Evolutionary conservation across 2,888 invertebrate species (phyloP).

Genomic region (Erynnis tages): DNA sequence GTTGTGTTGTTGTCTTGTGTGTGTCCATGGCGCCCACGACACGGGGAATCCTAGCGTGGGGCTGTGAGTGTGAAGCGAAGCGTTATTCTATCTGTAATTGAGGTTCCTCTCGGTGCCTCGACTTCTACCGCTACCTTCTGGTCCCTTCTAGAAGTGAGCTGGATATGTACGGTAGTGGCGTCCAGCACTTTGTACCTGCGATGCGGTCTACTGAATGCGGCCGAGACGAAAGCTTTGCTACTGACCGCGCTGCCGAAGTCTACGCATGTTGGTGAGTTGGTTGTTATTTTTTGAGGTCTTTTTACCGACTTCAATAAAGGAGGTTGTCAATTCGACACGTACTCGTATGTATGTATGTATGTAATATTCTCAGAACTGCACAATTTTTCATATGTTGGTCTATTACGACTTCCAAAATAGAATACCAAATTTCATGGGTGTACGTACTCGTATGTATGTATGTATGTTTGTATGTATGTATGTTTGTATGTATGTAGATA

Average conservation of each 20-base stretch:
- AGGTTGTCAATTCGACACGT: no score
- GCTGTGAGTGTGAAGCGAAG: no score
- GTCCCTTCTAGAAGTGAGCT: slow-evolving; percentile 38
- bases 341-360: no score
- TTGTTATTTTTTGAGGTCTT: neutral
- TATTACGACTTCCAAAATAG: no score
- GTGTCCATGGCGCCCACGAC: no score
- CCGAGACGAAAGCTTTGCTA: slow-evolving; percentile 45
- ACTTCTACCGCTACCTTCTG: neutral
- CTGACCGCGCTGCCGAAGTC: slow-evolving; percentile 49
- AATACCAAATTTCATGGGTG: no score
- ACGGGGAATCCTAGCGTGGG: no score
- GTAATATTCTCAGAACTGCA: no score
- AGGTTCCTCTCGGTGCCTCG: neutral
- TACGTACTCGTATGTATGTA: no score
- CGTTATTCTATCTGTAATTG: neutral
- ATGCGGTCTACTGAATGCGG: slow-evolving; percentile 42
- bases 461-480: neutral
- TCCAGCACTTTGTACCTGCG: slow-evolving; percentile 48
- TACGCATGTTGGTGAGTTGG: slow-evolving; percentile 37
- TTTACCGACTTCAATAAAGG: no score
- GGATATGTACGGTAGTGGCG: slow-evolving; percentile 43
- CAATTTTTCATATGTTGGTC: no score
- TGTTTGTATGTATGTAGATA: neutral
- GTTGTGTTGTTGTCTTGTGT: no score